Base-by-base conservation (phyloP, 2,113 vertebrate genomes). In the Gymnocephalus cernua region DNA sequence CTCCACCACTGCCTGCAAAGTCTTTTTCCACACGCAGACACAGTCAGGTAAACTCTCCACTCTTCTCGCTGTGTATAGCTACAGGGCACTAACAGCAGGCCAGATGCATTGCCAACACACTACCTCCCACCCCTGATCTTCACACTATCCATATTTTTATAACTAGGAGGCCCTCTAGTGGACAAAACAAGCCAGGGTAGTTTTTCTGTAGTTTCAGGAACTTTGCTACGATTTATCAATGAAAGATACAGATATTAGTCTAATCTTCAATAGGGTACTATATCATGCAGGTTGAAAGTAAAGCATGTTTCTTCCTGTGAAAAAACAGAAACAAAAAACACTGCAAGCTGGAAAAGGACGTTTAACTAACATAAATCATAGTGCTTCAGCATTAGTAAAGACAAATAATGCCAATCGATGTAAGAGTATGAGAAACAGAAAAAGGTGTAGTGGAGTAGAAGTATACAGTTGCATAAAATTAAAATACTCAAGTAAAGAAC, bases 1-100 rank as follows among this genome's bases (percentile, higher is more conserved):
- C 97, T 93, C 97, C 97, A 81, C 97, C 97, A 32, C 95, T 98
- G 85, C 97, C 97, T 77, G 96, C 96, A 95, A 98, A 98, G 95
- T 95, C 93, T 94, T 93, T 95, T 86, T 95, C 95, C 54, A 90
- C 95, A 89, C 96, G 96, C 89, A 96, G 96, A 89, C 95, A 95
- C 48, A 86, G 93, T 82, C 97, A 99, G 97, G 97, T 98, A 98
- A 97, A 91, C 23, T 57, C 77, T 38, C 15, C 50, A 54, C 25
- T 47, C 41, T 5, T 63, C 19, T 64, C 38, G 10, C 58, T 35
- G 29, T 27, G 7, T 47, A 5, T 63, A 29, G 13, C 19, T 53
- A 27, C 66, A 57, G 61, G 23, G 14, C 53, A 45, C 38, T 12
- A 70, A 65, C 41, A 47, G 14, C 66, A 63, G 50, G 27, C 57